Percentiles rank a stretch among this genome's conserved stretches.
Conservation (phyloP, 2,797 vertebrate genomes). For the Anniella stebbinsi region DNA sequence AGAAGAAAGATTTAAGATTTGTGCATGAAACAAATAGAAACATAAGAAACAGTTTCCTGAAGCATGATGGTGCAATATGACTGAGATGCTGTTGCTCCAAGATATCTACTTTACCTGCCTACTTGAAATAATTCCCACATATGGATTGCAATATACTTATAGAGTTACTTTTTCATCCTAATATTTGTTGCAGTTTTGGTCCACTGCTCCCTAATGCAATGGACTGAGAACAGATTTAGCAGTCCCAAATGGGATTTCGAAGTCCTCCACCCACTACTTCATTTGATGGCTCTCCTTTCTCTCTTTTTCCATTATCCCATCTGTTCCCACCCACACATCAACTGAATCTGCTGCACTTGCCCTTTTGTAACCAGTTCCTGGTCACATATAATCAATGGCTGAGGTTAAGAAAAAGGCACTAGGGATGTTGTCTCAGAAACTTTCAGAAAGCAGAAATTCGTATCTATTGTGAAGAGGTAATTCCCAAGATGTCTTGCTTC, state of each 20-base stretch:
- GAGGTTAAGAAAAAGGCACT: background rate
- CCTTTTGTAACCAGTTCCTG: background rate
- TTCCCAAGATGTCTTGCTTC: background rate
- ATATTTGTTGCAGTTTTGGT: background rate
- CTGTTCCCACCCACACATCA: background rate
- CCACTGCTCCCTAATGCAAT: background rate
- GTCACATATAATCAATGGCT: background rate
- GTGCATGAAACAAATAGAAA: background rate
- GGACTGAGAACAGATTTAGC: conserved; percentile 12
- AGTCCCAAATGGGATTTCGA: conserved; percentile 27
- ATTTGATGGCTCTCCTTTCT: background rate
- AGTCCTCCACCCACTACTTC: background rate
- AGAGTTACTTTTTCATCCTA: conserved; percentile 2
- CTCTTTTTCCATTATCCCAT: background rate
- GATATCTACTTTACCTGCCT: background rate
- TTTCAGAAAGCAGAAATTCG: background rate
- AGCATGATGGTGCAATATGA: background rate
- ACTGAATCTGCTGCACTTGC: background rate
- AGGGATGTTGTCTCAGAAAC: background rate
- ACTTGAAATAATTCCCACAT: background rate
- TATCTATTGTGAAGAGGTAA: background rate
- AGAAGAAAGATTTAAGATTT: background rate
- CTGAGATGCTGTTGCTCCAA: background rate
- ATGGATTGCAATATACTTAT: background rate
- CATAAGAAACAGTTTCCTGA: background rate